Evolutionary conservation across 2,113 vertebrate species (phyloP).

Genomic region (Coturnix japonica): DNA sequence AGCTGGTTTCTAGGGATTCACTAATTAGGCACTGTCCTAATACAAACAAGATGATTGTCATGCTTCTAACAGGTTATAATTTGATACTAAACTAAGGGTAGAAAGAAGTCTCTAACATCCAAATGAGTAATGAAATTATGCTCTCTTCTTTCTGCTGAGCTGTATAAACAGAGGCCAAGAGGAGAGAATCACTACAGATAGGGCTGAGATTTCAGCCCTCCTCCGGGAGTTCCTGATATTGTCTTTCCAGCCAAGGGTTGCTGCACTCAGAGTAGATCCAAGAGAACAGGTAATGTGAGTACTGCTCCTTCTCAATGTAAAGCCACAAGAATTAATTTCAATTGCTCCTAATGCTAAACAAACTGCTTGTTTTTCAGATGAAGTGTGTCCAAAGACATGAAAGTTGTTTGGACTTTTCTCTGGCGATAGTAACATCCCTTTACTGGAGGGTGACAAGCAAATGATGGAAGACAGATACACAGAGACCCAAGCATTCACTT

Average conservation of each 20-base stretch:
- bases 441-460: background rate
- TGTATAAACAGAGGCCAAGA: background rate
- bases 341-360: background rate
- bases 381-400: background rate
- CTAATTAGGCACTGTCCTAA: background rate
- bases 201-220: background rate
- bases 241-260: background rate
- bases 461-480: background rate
- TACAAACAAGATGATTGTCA: background rate
- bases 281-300: accelerated
- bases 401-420: background rate
- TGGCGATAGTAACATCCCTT: accelerated
- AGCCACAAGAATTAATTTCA: background rate
- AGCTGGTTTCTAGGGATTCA: background rate
- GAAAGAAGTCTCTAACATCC: background rate
- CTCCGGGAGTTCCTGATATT: background rate
- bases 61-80: background rate
- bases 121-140: background rate
- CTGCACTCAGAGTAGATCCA: background rate
- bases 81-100: background rate
- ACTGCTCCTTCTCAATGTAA: background rate
- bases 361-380: background rate
- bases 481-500: background rate
- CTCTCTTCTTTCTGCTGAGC: background rate
- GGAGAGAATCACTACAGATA: background rate